Evolutionary conservation across 2,888 invertebrate genomes (phyloP), one percentile per base, ranked within the genome.

Genomic region (Microplitis manilae): DNA sequence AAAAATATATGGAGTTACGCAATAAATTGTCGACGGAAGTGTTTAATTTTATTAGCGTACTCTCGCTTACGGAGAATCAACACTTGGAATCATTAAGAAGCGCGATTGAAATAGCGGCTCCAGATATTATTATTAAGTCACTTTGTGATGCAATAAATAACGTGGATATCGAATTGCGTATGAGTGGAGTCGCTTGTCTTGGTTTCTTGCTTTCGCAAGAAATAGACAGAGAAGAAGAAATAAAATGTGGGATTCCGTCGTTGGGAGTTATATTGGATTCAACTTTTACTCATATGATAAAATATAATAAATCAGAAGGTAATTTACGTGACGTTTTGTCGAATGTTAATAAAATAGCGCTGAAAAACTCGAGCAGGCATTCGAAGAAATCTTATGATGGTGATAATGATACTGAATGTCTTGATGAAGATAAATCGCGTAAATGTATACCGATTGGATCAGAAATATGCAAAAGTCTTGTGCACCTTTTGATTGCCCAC

Each of bases 11-110:
- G 6, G 90, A 90, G 79, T 82, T 92, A n/a, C 89, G 91, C n/a
- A 91, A 92, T 78, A 88, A 87, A 83, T 80, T 92, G 1, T 91
- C 91, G 90, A 89, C 87, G 8, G 91, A 91, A 83, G 88, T 92
- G 59, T 92, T 91, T 80, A 89, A 90, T 79, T 88, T 92, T 60
- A 82, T 92, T 65, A 87, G 89, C 8, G 85, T 87, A 1, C 81
- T 92, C 15, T 85, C 91, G 0, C 73, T 86, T 60, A 87, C 87
- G 1, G 87, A 88, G 2, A 85, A 81, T 64, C 86, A 87, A 39
- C 87, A 88, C 74, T 83, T 85, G 2, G 89, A 89, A 64, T 50
- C 86, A 6, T 84, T 90, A 72, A 84, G 85, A 77, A 81, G 82
- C 7, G 86, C 88, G 6, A 76, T 88, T 60, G 86, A 86, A 77